Evolutionary conservation across 2,113 vertebrate genomes (phyloP), one percentile per base, ranked within the genome.

Genomic region (Hippocampus zosterae): DNA sequence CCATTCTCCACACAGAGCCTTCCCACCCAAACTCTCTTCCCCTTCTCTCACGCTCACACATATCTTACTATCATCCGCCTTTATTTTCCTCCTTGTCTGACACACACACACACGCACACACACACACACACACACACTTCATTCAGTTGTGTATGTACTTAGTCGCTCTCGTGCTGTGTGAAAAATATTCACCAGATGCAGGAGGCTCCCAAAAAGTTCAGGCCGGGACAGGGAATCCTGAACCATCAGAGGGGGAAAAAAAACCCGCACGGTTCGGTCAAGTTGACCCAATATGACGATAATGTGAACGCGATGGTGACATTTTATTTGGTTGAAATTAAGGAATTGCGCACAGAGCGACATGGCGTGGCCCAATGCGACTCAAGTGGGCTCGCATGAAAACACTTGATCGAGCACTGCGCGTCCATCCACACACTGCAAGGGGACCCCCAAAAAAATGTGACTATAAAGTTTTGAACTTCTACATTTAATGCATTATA

Each of bases 1-100:
- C 84, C 87, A 87, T 85, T 89, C 85, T 87, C 85, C 80, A 89
- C 88, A 93, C 93, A 93, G 89, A 85, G 75, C 86, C 85, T 84
- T 85, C 84, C 83, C 92, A 86, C 88, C 90, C 79, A 50, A 64
- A 65, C 79, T 33, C 78, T 46, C 72, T 56, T 44, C 53, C 50
- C 42, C 68, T 73, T 52, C 67, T 50, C 69, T 56, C 56, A 46
- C 72, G 78, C 57, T 71, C 78, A 78, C 79, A 76, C 74, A 52
- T 70, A 67, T 13, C 29, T 64, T 57, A 72, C 76, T 53, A 78
- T 69, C 72, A 78, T 66, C 50, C 18, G 41, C 25, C 73, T 73
- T 78, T 72, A 74, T 78, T 82, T 69, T 74, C 50, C 52, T 55
- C 68, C 70, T 64, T 53, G 71, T 68, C 72, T 71, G 72, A 60